Evolutionary conservation across 1,140 invertebrate species (phyloP), one percentile per base, ranked within the genome.

Genomic region (Agrilus planipennis): DNA sequence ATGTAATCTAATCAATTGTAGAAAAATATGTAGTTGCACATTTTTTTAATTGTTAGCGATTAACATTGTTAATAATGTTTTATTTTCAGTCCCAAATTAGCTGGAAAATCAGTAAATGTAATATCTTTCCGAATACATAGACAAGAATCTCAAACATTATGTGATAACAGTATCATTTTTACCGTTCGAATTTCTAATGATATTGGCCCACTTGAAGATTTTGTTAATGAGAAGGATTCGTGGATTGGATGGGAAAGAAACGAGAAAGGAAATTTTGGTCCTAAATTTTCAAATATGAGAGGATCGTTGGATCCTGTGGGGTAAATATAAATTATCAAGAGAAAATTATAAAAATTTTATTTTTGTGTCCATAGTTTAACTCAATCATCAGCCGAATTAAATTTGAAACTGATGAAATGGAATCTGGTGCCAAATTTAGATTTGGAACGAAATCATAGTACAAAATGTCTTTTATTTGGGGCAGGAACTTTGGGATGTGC

Each of bases 371-470:
- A 35, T 47, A 89, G 87, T 54, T 66, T 95, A 54, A 83, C 87
- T 5, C 86, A 89, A 54, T 77, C 79, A 50, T 81, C 89, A 14
- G 81, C 95, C 2, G 83, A 93, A 63, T 70, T 99, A 4, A 99
- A 99, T 71, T 68, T 98, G 30, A 94, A 92, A 62, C 63, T 99
- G 36, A 99, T 99, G 90, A 89, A 93, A 62, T 99, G 96, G 96
- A 71, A 93, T 16, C 64, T 98, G 4, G 74, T 91, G 11, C 94
- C 94, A 2, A 75, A 92, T 40, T 67, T 99, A 21, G 70, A 99
- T 65, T 69, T 99, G 36, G 79, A 91, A 2, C 67, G 73, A 41
- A 81, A 99, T 30, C 73, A 80, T 47, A 58, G 70, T 16, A 77
- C 84, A 1, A 84, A 80, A 60, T 96, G 89, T 63, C 69, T 99